Percentiles rank a stretch among this genome's conserved stretches.
Evolutionary conservation across 2,888 invertebrate genomes (phyloP).

Genomic region (Caenorhabditis virilis): DNA sequence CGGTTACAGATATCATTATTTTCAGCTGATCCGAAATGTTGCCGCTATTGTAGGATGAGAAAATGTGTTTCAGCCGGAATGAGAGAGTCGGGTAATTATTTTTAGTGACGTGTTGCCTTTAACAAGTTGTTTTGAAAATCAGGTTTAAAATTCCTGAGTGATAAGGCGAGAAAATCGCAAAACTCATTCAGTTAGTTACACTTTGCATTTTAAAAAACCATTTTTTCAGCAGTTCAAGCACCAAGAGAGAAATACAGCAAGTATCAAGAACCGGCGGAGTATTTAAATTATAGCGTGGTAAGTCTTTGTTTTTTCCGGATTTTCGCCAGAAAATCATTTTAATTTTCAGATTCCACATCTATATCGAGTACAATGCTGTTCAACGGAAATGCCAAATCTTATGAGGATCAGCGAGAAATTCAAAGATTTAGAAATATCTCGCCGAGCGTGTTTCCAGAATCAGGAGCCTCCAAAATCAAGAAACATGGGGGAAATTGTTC

Average conservation of each 20-base stretch:
- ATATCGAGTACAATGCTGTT: conserved; percentile 25
- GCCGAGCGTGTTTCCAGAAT: conserved; percentile 21
- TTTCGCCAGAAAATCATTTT: too few species aligned
- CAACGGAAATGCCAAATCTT: conserved; percentile 18
- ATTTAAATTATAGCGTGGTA: not conserved
- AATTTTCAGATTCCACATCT: conserved; percentile 13
- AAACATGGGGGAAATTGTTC: conserved; percentile 25
- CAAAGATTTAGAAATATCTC: conserved; percentile 16
- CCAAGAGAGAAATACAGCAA: conserved; percentile 27
- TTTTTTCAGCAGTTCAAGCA: conserved; percentile 18
- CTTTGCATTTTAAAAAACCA: not conserved
- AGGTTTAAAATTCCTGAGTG: too few species aligned
- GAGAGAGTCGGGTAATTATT: conserved; percentile 9
- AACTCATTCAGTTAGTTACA: too few species aligned
- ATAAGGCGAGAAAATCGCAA: too few species aligned
- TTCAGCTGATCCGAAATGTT: conserved; percentile 24
- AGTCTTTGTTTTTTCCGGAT: too few species aligned
- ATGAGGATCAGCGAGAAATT: conserved; percentile 14
- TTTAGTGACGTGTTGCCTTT: not conserved
- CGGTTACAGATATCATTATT: too few species aligned
- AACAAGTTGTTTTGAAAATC: too few species aligned
- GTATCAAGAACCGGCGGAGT: conserved; percentile 13
- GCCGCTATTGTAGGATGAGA: conserved; percentile 30
- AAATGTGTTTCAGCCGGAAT: conserved; percentile 21
- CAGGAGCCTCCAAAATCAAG: conserved; percentile 23